These are phyloP conservation scores for Chloropsis hardwickii DNA, from an alignment of 2,113 vertebrate species.

Conservation along the genomic window DNA sequence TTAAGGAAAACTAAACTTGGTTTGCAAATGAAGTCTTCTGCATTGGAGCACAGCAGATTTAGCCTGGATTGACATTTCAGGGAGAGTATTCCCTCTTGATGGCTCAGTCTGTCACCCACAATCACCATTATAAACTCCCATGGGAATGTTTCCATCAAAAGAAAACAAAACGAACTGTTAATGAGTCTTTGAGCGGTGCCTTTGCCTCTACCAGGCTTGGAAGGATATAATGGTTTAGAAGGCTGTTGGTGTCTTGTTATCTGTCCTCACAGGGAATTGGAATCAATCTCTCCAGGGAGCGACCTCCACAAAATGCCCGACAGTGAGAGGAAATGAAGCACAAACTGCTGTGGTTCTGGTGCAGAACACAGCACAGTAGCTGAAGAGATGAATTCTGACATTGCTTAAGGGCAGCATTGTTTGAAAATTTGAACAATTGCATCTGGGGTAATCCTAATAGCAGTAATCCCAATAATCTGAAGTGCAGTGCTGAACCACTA, in stretches of 20 bases:
- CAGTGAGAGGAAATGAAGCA: neutral
- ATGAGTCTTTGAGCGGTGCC: neutral
- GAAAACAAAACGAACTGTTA: neutral
- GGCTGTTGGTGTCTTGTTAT: neutral
- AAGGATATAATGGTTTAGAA: neutral
- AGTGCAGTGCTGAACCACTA: neutral
- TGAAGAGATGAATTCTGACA: slow-evolving; percentile 25
- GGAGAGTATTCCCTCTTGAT: neutral
- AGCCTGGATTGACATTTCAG: neutral
- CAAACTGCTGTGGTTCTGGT: neutral
- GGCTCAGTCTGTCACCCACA: neutral
- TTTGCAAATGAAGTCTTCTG: neutral
- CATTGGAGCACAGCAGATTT: neutral
- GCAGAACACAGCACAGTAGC: neutral
- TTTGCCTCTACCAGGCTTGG: neutral
- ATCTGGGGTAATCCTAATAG: neutral
- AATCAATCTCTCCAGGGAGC: neutral
- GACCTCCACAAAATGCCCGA: neutral
- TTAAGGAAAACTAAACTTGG: neutral
- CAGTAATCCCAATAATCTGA: neutral
- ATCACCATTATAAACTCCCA: neutral
- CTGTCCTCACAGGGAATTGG: neutral
- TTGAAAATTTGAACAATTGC: neutral
- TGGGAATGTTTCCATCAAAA: neutral
- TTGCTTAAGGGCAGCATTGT: neutral